These are phyloP conservation scores for Dryobotodes eremita DNA, from an alignment of 2,888 invertebrate species.

Conservation along the genomic window DNA sequence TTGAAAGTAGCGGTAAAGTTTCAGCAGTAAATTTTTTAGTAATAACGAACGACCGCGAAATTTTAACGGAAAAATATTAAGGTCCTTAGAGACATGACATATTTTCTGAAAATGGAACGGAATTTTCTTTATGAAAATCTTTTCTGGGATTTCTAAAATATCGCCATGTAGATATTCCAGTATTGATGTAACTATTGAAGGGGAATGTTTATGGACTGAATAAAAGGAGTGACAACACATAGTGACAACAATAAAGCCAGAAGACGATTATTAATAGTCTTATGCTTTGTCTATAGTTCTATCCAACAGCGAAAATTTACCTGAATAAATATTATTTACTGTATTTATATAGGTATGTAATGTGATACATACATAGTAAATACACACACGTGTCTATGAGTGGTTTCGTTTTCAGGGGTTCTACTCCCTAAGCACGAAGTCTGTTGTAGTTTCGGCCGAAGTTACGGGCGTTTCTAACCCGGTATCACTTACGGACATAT, in stretches of 20 bases:
- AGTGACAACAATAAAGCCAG: background rate
- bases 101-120: background rate
- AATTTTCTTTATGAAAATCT: background rate
- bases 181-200: background rate
- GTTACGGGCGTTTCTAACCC: too few species aligned
- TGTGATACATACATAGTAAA: background rate
- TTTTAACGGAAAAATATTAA: background rate
- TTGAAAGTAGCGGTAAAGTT: background rate
- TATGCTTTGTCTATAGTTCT: background rate
- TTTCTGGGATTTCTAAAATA: background rate
- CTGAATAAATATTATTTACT: background rate
- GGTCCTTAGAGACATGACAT: background rate
- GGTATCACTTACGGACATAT: too few species aligned
- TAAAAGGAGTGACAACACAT: background rate
- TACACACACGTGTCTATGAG: background rate
- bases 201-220: background rate
- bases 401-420: slow-evolving; percentile 1
- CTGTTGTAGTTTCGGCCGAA: too few species aligned
- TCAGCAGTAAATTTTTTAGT: background rate
- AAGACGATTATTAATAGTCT: background rate
- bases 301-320: background rate
- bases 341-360: background rate
- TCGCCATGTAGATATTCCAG: background rate
- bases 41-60: background rate
- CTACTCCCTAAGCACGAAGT: too few species aligned